These are phyloP conservation scores for Tilapia sparmanii DNA, from an alignment of 2,113 vertebrate genomes.

Conservation along the genomic window DNA sequence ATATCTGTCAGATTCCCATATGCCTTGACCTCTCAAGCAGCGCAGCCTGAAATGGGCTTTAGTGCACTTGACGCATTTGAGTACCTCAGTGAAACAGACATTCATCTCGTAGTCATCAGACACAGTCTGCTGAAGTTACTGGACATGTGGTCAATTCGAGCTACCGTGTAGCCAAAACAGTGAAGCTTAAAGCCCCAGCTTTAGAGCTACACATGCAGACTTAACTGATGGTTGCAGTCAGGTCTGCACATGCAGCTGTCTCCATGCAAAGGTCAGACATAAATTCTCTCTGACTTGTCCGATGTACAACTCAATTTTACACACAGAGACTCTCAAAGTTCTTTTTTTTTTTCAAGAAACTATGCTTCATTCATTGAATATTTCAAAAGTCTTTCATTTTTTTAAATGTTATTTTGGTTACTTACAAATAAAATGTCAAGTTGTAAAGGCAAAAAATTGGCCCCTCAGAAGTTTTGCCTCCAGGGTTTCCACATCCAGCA, in stretches of 20 bases:
- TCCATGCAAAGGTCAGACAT: background rate
- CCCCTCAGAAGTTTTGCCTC: background rate
- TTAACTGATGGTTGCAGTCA: background rate
- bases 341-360: rapidly evolving
- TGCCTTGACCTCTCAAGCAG: constrained; percentile 54
- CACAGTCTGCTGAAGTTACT: constrained; percentile 31
- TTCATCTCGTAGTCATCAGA: constrained; percentile 44
- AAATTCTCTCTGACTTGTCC: background rate
- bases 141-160: constrained; percentile 19
- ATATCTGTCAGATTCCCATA: constrained; percentile 54
- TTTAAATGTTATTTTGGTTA: background rate
- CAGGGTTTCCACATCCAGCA: background rate
- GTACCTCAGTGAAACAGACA: constrained; percentile 42
- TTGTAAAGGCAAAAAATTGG: background rate
- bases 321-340: background rate
- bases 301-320: background rate
- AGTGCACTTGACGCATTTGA: constrained; percentile 31
- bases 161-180: background rate
- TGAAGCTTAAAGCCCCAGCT: background rate
- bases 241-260: background rate
- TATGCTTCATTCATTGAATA: background rate
- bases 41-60: constrained; percentile 26
- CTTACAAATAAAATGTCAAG: background rate
- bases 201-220: background rate
- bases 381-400: background rate